Base-by-base conservation (phyloP, 2,797 vertebrate genomes). In the Dryobates pubescens region DNA sequence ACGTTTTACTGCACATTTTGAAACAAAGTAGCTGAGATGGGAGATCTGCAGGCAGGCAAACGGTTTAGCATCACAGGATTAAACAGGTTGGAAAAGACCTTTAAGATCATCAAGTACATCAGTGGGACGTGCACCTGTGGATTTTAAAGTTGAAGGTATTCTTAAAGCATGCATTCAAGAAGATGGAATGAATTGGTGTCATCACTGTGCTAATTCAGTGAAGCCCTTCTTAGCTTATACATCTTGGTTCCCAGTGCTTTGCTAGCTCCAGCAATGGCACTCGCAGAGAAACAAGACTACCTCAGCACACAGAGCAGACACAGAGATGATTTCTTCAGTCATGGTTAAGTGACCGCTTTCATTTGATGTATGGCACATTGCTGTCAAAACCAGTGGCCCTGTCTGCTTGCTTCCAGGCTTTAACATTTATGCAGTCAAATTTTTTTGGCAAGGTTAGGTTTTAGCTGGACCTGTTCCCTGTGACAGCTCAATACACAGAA, bases 181-280 rank as follows among this genome's bases (percentile, higher is more conserved):
- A 22, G 24, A 26, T 1, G 10, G 45, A 30, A 3, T 47, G 41
- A 27, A 5, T 4, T 22, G 41, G 8, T 22, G 11, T 18, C 59
- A 15, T 1, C 12, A n/a, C 14, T 0, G 3, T 4, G 0, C 4
- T 30, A 34, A 9, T 1, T 32, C 47, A 17, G 9, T 3, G 10
- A 3, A 90, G 83, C 72, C 41, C 47, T 34, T 8, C 80, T 27
- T 9, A 3, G 22, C 53, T 63, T 2, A 15, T 29, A 14, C 11
- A 15, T 4, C 13, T 14, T 4, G 57, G 23, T 32, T 58, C 10
- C 54, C 26, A 22, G 29, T 0, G 71, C 80, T 38, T 18, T 36
- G n/a, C 73, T 63, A 90, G 70, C 88, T 47, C 70, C 15, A 54
- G 65, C 7, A 0, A 11, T n/a, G 3, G 63, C 23, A 3, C 56